Evolutionary conservation across 2,797 vertebrate species (phyloP).

Genomic region (Rhincodon typus): DNA sequence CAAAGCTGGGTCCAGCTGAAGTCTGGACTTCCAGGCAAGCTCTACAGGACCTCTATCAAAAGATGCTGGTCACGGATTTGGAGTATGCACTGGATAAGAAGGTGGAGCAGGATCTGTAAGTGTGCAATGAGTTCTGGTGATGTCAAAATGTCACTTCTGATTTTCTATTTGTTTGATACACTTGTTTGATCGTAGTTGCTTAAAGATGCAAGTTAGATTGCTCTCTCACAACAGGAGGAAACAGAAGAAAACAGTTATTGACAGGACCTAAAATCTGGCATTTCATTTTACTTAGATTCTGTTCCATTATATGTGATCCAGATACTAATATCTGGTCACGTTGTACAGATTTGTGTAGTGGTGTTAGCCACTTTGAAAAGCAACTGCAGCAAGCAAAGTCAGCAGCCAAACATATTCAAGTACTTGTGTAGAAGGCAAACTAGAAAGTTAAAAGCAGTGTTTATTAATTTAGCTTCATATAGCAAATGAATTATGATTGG

Average conservation of each 20-base stretch:
- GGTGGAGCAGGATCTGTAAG: slow-evolving; percentile 99
- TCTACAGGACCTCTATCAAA: slow-evolving; percentile 97
- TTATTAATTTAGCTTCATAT: too few species aligned
- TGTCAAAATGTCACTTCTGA: neutral
- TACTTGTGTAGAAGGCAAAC: too few species aligned
- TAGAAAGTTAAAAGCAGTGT: too few species aligned
- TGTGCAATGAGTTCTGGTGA: slow-evolving; percentile 35
- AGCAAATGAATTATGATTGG: too few species aligned
- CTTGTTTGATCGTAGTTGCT: neutral
- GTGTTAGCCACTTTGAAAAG: neutral
- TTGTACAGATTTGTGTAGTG: neutral
- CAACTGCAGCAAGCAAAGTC: neutral
- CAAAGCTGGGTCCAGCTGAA: slow-evolving; percentile 88
- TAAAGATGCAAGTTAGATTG: neutral
- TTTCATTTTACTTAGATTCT: neutral
- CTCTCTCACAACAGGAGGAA: neutral
- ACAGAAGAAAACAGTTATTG: neutral
- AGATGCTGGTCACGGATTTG: slow-evolving; percentile 96
- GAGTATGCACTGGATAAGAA: slow-evolving; percentile 99
- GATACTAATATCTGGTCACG: neutral
- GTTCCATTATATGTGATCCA: neutral
- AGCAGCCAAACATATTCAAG: too few species aligned
- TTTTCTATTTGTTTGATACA: neutral
- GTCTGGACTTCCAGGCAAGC: slow-evolving; percentile 98
- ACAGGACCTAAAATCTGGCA: neutral